Percentiles rank a stretch among this genome's conserved stretches.
These are phyloP conservation scores for Hiodon alosoides DNA, from an alignment of 2,113 vertebrate species.

Conservation along the genomic window DNA sequence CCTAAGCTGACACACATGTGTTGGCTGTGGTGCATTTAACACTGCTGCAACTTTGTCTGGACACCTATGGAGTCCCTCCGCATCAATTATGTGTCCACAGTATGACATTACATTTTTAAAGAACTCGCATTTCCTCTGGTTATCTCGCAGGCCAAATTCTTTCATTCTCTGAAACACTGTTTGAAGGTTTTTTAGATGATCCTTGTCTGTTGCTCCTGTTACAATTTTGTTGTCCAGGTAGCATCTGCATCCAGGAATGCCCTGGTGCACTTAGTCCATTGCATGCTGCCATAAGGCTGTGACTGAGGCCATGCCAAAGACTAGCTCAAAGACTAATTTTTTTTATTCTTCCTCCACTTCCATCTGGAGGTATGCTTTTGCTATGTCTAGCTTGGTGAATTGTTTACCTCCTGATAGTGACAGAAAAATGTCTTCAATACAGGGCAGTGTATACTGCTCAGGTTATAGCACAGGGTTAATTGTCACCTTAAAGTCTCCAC, in stretches of 20 bases:
- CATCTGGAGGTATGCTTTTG: too few species aligned
- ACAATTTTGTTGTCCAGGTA: background rate
- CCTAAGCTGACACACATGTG: background rate
- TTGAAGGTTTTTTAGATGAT: background rate
- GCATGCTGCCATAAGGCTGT: background rate
- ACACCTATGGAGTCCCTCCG: background rate
- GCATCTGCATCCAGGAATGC: background rate
- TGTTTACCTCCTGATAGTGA: too few species aligned
- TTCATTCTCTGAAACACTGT: background rate
- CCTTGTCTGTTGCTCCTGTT: background rate
- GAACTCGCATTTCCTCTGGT: background rate
- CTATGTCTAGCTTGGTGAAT: too few species aligned
- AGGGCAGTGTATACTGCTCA: too few species aligned
- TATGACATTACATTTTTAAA: background rate
- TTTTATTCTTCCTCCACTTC: too few species aligned
- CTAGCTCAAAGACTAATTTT: too few species aligned
- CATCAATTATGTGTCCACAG: background rate
- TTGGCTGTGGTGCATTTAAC: background rate
- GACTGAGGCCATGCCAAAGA: too few species aligned
- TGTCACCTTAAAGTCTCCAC: too few species aligned
- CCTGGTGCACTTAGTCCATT: background rate
- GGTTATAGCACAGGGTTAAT: too few species aligned
- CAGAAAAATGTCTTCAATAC: too few species aligned
- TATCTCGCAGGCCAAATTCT: background rate
- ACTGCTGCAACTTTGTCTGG: slow-evolving; percentile 3